Percentiles rank a stretch among this genome's conserved stretches.
phyloP scores from a whole-genome alignment of 2,113 vertebrate species.

The Elaphurus davidianus region DNA sequence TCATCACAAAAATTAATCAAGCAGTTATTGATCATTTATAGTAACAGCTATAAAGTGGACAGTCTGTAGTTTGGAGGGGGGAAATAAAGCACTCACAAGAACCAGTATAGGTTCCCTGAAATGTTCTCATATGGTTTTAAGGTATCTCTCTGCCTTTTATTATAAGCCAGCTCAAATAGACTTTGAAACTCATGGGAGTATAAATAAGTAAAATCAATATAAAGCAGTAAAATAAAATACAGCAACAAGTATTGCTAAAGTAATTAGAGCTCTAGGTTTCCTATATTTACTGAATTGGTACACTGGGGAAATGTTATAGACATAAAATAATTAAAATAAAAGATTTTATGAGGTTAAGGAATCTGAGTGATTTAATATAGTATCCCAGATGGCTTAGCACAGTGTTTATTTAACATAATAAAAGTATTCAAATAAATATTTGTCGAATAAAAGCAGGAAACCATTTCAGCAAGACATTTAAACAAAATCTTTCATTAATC shows the following conservation, averaged over 20 bases:
- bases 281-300: background rate
- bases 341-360: background rate
- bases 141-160: background rate
- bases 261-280: background rate
- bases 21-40: background rate
- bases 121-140: background rate
- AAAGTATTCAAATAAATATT: background rate
- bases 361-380: background rate
- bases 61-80: background rate
- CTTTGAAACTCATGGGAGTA: background rate
- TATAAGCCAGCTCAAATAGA: background rate
- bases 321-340: background rate
- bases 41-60: background rate
- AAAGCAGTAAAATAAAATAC: background rate
- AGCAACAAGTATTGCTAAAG: background rate
- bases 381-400: background rate
- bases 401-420: slow-evolving; percentile 12
- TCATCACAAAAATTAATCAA: background rate
- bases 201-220: background rate
- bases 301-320: background rate
- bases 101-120: background rate
- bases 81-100: background rate
- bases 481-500: background rate
- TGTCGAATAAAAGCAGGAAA: background rate
- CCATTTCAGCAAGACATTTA: background rate